A percentile compares a stretch with the other conserved stretches of the same genome.
Evolutionary conservation across 92 coral and sea anemone genomes (phyloP).

Genomic region (Siderastrea radians): DNA sequence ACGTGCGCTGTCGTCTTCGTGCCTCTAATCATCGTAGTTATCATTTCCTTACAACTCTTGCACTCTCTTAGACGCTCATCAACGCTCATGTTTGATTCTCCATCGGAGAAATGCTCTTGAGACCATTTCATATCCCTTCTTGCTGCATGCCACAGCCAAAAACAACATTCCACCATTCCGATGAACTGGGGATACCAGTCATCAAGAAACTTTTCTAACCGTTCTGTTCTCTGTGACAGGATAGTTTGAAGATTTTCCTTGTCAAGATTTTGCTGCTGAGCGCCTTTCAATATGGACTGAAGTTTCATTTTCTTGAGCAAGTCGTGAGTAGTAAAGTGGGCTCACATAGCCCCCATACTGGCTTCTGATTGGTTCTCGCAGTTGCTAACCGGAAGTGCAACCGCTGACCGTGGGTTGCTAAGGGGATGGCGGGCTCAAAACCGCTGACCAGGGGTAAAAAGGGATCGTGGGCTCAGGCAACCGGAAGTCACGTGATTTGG

Average conservation of each 20-base stretch:
- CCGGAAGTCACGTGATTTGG: no score
- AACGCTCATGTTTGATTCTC: background rate
- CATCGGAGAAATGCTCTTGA: background rate
- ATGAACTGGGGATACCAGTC: background rate
- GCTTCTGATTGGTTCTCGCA: no score
- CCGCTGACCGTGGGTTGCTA: no score
- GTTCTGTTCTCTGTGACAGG: background rate
- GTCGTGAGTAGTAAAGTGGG: no score
- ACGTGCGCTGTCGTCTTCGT: no score
- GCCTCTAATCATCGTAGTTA: background rate
- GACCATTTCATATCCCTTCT: background rate
- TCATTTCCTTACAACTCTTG: background rate
- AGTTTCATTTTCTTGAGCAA: background rate
- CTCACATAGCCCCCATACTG: no score
- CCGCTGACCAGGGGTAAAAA: no score
- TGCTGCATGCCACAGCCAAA: background rate
- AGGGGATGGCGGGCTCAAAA: no score
- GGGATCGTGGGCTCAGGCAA: no score
- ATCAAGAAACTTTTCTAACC: background rate
- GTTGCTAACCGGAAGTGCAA: no score
- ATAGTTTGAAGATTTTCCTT: background rate
- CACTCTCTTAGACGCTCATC: background rate
- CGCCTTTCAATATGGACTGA: background rate
- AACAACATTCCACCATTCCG: background rate
- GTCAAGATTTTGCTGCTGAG: background rate